Evolutionary conservation across 2,888 invertebrate species (phyloP).

Genomic region (Ligdia adustata): DNA sequence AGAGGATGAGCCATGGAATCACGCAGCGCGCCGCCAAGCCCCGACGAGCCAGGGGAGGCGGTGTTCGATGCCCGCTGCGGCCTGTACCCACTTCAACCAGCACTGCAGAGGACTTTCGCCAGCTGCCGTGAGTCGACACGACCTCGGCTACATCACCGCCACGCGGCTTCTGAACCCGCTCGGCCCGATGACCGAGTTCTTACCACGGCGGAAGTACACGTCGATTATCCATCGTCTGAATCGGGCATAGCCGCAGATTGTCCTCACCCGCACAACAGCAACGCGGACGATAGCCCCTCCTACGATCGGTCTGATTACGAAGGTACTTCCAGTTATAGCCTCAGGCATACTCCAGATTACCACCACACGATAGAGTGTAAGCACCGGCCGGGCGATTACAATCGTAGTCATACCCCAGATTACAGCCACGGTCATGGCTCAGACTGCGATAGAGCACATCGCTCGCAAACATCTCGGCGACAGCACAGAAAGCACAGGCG

Average conservation of each 20-base stretch:
- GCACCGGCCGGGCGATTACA: slow-evolving; percentile 68
- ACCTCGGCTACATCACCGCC: slow-evolving; percentile 72
- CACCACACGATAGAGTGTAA: slow-evolving; percentile 73
- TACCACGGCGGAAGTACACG: slow-evolving; percentile 76
- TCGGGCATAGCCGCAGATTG: slow-evolving; percentile 82
- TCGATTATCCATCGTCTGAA: slow-evolving; percentile 79
- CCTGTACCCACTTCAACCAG: slow-evolving; percentile 85
- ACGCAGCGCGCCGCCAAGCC: slow-evolving; percentile 84
- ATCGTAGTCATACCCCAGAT: slow-evolving; percentile 76
- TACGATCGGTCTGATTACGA: slow-evolving; percentile 78
- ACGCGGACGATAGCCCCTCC: slow-evolving; percentile 75
- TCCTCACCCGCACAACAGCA: slow-evolving; percentile 74
- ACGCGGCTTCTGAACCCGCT: slow-evolving; percentile 75
- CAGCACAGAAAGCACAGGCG: slow-evolving; percentile 67
- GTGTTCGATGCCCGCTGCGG: slow-evolving; percentile 91
- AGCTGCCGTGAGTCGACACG: slow-evolving; percentile 73
- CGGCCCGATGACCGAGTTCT: slow-evolving; percentile 77
- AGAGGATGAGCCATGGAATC: slow-evolving; percentile 83
- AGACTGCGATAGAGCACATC: slow-evolving; percentile 68
- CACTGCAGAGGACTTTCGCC: slow-evolving; percentile 74
- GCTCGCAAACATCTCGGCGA: slow-evolving; percentile 71
- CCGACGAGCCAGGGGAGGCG: slow-evolving; percentile 83
- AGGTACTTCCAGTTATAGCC: slow-evolving; percentile 71
- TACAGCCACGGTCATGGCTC: slow-evolving; percentile 68
- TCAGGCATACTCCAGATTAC: slow-evolving; percentile 70